These are phyloP conservation scores for Taurulus bubalis DNA, from an alignment of 2,113 vertebrate genomes.

Conservation along the genomic window DNA sequence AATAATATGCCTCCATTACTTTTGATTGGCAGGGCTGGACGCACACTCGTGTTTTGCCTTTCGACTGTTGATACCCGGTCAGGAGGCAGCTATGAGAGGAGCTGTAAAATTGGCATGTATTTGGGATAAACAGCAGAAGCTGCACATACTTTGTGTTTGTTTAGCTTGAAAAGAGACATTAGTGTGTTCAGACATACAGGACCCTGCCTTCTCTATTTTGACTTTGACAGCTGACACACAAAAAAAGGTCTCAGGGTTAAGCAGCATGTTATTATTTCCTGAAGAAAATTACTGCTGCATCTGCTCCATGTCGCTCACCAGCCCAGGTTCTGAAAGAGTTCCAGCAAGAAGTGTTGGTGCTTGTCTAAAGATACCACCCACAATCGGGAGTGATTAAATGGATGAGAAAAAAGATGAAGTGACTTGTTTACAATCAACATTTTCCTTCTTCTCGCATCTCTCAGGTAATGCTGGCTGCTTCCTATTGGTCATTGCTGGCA, in stretches of 20 bases:
- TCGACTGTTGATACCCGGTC: background rate
- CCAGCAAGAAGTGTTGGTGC: background rate
- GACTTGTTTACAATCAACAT: background rate
- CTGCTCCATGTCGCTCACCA: background rate
- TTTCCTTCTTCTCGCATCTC: background rate
- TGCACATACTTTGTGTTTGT: background rate
- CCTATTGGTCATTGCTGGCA: conserved; percentile 96
- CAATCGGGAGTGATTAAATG: no score
- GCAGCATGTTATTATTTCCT: background rate
- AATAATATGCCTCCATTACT: conserved; percentile 14
- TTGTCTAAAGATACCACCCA: no score
- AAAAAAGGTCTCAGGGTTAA: background rate
- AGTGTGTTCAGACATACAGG: background rate
- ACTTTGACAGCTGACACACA: conserved; percentile 1
- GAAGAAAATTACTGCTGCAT: background rate
- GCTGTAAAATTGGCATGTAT: background rate
- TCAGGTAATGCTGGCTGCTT: conserved; percentile 97
- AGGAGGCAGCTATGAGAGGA: background rate
- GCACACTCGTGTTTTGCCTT: background rate
- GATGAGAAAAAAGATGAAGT: no score
- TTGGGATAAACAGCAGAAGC: conserved; percentile 3
- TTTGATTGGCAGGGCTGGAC: conserved; percentile 30
- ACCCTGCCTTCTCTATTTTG: background rate
- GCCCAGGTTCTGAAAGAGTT: no score
- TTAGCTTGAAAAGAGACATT: background rate